These are phyloP conservation scores for Biston betularia DNA, from an alignment of 2,888 invertebrate genomes.

Conservation along the genomic window DNA sequence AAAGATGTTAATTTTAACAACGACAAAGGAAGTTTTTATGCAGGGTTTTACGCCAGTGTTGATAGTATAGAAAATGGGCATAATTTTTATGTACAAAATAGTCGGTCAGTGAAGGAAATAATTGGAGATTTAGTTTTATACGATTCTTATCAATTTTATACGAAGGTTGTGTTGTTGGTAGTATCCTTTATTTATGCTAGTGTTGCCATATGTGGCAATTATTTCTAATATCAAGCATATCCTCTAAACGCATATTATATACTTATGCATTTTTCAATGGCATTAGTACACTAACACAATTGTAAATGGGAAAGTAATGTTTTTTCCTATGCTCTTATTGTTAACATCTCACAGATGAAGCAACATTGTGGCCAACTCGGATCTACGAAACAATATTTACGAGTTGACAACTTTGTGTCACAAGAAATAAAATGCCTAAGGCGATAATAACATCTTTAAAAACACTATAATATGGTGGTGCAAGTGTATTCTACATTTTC, in stretches of 20 bases:
- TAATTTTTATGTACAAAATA: not conserved
- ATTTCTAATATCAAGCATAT: slow-evolving; percentile 13
- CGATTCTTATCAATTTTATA: not conserved
- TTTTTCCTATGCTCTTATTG: not conserved
- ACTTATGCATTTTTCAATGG: not conserved
- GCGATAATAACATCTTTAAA: too few species aligned
- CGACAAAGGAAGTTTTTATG: not conserved
- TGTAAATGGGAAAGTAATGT: not conserved
- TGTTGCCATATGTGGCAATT: slow-evolving; percentile 13
- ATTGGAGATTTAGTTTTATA: not conserved
- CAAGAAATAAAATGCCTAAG: too few species aligned
- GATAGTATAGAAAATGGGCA: not conserved
- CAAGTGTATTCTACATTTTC: too few species aligned
- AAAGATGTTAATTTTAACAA: not conserved
- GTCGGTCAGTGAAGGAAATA: not conserved
- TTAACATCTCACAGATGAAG: too few species aligned
- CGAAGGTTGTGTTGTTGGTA: slow-evolving; percentile 17
- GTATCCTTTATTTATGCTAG: slow-evolving; percentile 18
- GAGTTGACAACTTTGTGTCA: too few species aligned
- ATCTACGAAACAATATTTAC: too few species aligned
- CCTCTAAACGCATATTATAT: not conserved
- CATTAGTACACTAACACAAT: not conserved
- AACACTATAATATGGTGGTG: too few species aligned
- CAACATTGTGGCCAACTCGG: too few species aligned
- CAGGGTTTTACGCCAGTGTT: not conserved